Percentiles rank a stretch among this genome's conserved stretches.
Conservation (phyloP, 2,888 invertebrate species). For the Drosophila vallismaia region DNA sequence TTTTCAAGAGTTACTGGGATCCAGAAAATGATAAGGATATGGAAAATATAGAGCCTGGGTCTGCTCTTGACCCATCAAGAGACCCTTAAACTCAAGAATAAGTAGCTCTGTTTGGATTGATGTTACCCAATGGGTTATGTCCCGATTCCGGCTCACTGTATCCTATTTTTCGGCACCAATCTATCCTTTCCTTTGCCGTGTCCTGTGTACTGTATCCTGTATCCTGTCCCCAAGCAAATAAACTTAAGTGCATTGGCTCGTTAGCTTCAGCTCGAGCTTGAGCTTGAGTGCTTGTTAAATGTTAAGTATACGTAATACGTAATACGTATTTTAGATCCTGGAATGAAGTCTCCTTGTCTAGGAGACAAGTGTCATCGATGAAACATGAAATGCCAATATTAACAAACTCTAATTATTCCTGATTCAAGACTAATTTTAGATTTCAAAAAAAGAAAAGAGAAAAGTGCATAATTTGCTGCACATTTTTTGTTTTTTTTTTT, state of each 20-base stretch:
- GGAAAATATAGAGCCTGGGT: slow-evolving; percentile 46
- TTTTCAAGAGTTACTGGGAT: slow-evolving; percentile 50
- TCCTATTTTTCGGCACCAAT: slow-evolving; percentile 20
- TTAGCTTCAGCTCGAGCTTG: slow-evolving; percentile 34
- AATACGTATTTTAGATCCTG: slow-evolving; percentile 18
- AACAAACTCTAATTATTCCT: slow-evolving; percentile 4
- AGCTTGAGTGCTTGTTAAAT: slow-evolving; percentile 60
- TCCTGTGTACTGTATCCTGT: slow-evolving; percentile 3
- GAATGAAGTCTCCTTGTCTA: slow-evolving; percentile 23
- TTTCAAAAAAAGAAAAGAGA: background rate
- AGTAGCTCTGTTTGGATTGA: slow-evolving; percentile 46
- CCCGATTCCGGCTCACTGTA: background rate
- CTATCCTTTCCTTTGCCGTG: slow-evolving; percentile 10
- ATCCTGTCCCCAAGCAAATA: slow-evolving; percentile 69
- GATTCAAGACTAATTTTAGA: background rate
- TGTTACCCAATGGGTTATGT: slow-evolving; percentile 32
- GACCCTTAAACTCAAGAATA: slow-evolving; percentile 34
- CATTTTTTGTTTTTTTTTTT: slow-evolving; percentile 24
- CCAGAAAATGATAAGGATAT: slow-evolving; percentile 10
- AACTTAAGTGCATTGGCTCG: slow-evolving; percentile 66
- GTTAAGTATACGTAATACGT: slow-evolving; percentile 51
- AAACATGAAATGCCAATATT: slow-evolving; percentile 1
- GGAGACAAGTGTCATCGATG: slow-evolving; percentile 12
- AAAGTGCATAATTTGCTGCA: slow-evolving; percentile 31
- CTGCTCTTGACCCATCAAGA: too few relatives aligned